These are phyloP conservation scores for Drosophila pseudotalamancana DNA, from an alignment of 2,888 invertebrate genomes.

Conservation along the genomic window DNA sequence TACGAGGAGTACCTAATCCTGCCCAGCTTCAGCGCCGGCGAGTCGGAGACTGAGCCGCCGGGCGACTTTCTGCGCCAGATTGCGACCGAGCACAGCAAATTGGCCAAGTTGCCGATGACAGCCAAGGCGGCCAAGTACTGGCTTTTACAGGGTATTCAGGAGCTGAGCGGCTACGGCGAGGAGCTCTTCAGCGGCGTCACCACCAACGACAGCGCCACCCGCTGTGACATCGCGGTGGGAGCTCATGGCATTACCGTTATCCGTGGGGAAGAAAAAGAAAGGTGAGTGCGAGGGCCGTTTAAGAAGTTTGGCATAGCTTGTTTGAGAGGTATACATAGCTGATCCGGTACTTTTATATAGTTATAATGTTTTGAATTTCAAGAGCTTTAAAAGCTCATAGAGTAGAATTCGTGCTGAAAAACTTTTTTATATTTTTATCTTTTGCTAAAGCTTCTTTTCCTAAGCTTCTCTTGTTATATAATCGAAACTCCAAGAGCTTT, in stretches of 20 bases:
- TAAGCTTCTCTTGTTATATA: too few relatives aligned
- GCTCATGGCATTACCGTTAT: conserved; percentile 92
- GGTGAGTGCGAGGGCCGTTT: conserved; percentile 60
- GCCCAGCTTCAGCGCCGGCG: conserved; percentile 48
- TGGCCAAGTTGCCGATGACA: conserved; percentile 87
- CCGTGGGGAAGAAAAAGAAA: conserved; percentile 87
- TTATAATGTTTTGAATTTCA: too few relatives aligned
- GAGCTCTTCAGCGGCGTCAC: conserved; percentile 91
- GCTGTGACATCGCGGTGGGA: conserved; percentile 89
- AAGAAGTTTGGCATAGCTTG: too few relatives aligned
- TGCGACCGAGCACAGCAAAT: conserved; percentile 82
- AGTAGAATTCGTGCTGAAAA: too few relatives aligned
- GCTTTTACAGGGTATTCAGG: conserved; percentile 91
- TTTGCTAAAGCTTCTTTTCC: too few relatives aligned
- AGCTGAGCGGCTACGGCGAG: conserved; percentile 90
- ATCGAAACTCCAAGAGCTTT: too few relatives aligned
- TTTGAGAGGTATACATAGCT: too few relatives aligned
- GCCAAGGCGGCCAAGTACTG: conserved; percentile 93
- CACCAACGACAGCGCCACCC: conserved; percentile 81
- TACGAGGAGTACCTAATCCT: conserved; percentile 82
- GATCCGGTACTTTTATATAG: too few relatives aligned
- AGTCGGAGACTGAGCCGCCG: conserved; percentile 62
- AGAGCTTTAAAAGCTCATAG: too few relatives aligned
- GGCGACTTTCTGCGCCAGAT: conserved; percentile 81
- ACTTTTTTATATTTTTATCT: too few relatives aligned